Evolutionary conservation across 2,888 invertebrate species (phyloP), one percentile per base, ranked within the genome.

Genomic region (Strigamia crassipes): DNA sequence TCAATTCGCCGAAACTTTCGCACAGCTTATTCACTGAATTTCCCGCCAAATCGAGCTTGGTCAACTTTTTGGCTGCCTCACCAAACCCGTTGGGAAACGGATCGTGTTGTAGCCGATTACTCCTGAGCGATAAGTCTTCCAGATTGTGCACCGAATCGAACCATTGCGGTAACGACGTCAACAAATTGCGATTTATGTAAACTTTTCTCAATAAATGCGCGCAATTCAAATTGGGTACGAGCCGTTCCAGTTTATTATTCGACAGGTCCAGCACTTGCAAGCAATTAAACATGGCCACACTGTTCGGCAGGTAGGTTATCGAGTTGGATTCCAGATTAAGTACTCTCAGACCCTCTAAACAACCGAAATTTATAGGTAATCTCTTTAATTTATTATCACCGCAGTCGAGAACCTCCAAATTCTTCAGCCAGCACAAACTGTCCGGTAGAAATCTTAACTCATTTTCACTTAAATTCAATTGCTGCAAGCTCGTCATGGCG

Each of bases 391-490:
- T 51, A 79, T 82, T 82, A 18, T 82, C 56, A 31, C 27, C 41
- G 10, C 81, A 21, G 21, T 82, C 82, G 31, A 82, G 42, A 10
- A n/a, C 61, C 79, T 78, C 23, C 2, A 82, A 46, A 6, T 61
- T 41, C 13, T n/a, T 21, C 18, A 82, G 18, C 42, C 27, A 13
- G 23, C 82, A 81, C 21, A 82, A 81, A 10, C 2, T 1, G 15
- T 82, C 21, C 4, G 82, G 81, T 9, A 82, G 31, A 34, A 18
- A 9, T 56, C 15, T 51, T 6, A 81, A 21, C 1, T 38, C 12
- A 27, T 82, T 82, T 66, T 82, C 81, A 78, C 79, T 81, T 8
- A 81, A 34, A 34, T 82, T 42, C 38, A 82, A 77, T 9, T 82
- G 38, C 23, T 78, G 8, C 23, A 82, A 61, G 15, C 9, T 15